Evolutionary conservation across 1,140 invertebrate species (phyloP).

Genomic region (Drosophila tsacasi): DNA sequence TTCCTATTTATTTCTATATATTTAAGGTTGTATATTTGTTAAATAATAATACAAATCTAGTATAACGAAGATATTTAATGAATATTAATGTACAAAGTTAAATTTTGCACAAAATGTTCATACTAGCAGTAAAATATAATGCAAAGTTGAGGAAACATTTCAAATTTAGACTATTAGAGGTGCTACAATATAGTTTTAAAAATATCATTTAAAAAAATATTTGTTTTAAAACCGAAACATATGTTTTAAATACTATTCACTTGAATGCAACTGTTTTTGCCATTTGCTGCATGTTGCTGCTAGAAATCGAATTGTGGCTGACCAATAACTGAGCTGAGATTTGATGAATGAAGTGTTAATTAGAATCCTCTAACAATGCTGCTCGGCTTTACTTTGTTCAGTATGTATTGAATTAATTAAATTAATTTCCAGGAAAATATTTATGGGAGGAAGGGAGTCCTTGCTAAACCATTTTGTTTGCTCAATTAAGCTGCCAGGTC

Average conservation of each 20-base stretch:
- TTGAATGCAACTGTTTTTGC: neutral
- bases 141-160: neutral
- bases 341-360: constrained; percentile 32
- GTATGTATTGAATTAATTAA: neutral
- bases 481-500: neutral
- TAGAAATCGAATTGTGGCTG: constrained; percentile 2
- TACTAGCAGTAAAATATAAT: neutral
- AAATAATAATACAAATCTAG: too few species aligned
- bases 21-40: too few species aligned
- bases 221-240: neutral
- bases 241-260: neutral
- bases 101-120: neutral
- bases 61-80: neutral
- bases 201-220: neutral
- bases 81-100: neutral
- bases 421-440: neutral
- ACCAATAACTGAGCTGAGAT: constrained; percentile 45
- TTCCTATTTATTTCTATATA: too few species aligned
- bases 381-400: neutral
- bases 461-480: neutral
- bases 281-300: neutral
- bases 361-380: constrained; percentile 3
- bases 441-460: neutral
- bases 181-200: too few species aligned
- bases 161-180: neutral